Percentiles rank a stretch among this genome's conserved stretches.
phyloP scores from a whole-genome alignment of 2,113 vertebrate genomes.

The Daboia siamensis region DNA sequence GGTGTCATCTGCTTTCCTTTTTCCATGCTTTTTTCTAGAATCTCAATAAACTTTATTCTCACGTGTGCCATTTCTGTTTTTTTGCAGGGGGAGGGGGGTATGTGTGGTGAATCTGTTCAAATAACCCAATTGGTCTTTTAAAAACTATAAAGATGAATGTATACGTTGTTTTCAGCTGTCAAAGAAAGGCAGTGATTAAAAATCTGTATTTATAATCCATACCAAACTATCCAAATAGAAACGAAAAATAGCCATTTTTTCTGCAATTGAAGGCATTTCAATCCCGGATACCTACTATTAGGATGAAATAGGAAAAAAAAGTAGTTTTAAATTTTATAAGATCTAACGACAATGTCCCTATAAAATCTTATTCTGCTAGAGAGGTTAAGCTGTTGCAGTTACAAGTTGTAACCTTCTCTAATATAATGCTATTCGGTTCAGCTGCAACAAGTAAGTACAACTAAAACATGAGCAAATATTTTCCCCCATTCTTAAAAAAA shows the following conservation, averaged over 20 bases:
- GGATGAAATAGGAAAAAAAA: background rate
- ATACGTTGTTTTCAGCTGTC: background rate
- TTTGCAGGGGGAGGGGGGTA: background rate
- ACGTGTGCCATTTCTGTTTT: background rate
- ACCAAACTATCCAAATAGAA: background rate
- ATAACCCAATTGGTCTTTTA: background rate
- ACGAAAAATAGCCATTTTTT: background rate
- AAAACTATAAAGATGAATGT: background rate
- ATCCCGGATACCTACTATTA: background rate
- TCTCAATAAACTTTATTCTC: background rate
- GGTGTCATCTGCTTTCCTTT: background rate
- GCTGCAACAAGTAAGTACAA: background rate
- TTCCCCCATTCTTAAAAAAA: background rate
- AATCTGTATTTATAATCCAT: no score
- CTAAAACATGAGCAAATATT: background rate
- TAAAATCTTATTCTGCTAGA: background rate
- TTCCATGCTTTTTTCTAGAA: background rate
- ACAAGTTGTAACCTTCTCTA: background rate
- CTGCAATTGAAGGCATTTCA: background rate
- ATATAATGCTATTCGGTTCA: background rate
- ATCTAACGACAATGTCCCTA: background rate
- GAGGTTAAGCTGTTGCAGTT: background rate
- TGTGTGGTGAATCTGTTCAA: background rate
- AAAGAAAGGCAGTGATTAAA: no score
- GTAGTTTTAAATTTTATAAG: background rate